phyloP scores from a whole-genome alignment of 92 coral and sea anemone species.

The Siderastrea siderea region DNA sequence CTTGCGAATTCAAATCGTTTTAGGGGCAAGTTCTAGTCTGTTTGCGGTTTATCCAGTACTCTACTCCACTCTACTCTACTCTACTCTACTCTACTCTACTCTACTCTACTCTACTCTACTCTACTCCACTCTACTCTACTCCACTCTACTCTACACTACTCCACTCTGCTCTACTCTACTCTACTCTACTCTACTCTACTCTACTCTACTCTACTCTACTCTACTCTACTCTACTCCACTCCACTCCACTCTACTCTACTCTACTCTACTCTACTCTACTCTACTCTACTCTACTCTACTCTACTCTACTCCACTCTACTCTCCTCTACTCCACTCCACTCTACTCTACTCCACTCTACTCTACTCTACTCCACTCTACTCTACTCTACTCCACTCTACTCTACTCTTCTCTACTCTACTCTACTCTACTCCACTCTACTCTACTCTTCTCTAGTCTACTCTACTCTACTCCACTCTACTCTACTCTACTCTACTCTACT shows the following conservation, averaged over 20 bases:
- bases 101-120: not conserved
- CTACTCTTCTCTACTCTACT: not conserved
- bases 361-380: not conserved
- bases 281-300: not conserved
- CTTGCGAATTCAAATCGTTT: no score
- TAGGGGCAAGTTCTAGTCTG: no score
- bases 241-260: not conserved
- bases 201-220: not conserved
- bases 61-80: not conserved
- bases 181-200: not conserved
- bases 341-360: no score
- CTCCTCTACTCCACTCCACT: not conserved
- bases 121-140: not conserved
- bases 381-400: not conserved
- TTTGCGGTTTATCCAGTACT: not conserved
- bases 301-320: not conserved
- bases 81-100: not conserved
- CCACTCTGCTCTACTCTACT: not conserved
- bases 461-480: constrained; percentile 24
- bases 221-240: not conserved
- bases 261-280: not conserved
- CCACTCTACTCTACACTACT: not conserved
- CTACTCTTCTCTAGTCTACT: not conserved
- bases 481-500: constrained; percentile 3
- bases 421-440: constrained; percentile 28